Evolutionary conservation across 2,113 vertebrate species (phyloP).

Genomic region (Crocuta crocuta): DNA sequence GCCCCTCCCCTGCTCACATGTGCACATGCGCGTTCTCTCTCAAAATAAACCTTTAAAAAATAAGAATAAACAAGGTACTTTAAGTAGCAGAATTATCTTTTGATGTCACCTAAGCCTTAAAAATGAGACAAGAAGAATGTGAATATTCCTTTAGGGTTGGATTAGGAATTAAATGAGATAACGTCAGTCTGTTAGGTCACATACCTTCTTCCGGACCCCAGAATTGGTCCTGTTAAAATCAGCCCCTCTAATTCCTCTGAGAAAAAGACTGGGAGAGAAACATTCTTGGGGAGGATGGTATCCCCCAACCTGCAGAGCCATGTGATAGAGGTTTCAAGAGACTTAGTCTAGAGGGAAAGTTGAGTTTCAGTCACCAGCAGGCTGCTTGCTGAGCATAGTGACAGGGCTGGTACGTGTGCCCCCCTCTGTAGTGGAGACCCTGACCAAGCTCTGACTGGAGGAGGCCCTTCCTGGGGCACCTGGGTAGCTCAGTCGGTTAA

Average conservation of each 20-base stretch:
- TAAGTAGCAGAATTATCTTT: not conserved
- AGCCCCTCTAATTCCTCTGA: not conserved
- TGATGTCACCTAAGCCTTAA: not conserved
- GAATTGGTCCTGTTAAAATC: not conserved
- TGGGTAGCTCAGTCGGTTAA: no score
- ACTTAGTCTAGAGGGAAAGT: not conserved
- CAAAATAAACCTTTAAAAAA: no score
- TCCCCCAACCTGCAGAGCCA: not conserved
- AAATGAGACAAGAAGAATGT: not conserved
- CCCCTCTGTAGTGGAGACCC: not conserved
- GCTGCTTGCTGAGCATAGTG: not conserved
- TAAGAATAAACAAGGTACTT: not conserved
- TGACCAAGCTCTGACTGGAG: not conserved
- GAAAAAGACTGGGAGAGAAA: not conserved
- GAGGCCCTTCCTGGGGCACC: no score
- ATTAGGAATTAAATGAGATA: conserved; percentile 8
- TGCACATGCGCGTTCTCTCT: no score
- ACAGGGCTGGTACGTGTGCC: not conserved
- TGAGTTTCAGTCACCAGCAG: not conserved
- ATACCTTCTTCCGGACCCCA: not conserved
- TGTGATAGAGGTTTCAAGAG: not conserved
- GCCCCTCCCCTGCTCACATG: no score
- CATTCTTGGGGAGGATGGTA: not conserved
- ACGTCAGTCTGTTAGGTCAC: not conserved
- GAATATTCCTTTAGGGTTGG: not conserved